Conservation (phyloP, 2,113 vertebrate species). For the Chiloscyllium plagiosum region DNA sequence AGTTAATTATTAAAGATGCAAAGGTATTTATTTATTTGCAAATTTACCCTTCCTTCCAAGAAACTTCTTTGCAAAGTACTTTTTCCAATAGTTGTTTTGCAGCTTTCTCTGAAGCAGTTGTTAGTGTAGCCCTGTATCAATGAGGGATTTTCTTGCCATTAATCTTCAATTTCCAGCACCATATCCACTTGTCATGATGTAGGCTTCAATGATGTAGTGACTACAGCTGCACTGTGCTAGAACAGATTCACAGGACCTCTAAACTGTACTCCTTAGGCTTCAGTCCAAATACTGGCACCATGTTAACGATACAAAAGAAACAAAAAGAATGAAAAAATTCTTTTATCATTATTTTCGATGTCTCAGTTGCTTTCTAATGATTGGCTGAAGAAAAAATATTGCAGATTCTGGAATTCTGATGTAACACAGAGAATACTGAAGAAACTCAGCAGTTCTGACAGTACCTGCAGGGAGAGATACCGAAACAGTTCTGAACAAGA, state of each 20-base stretch:
- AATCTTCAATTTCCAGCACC: not conserved
- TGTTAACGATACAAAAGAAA: not conserved
- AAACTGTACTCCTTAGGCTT: too few relatives aligned
- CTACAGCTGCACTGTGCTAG: not conserved
- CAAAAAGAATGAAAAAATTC: too few relatives aligned
- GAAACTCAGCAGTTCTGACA: too few relatives aligned
- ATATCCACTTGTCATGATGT: not conserved
- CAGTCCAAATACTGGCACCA: too few relatives aligned
- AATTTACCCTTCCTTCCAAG: not conserved
- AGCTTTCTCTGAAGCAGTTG: not conserved
- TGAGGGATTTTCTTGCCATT: not conserved
- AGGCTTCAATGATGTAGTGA: not conserved
- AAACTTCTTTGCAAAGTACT: not conserved
- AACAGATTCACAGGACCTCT: not conserved
- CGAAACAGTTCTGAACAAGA: too few relatives aligned
- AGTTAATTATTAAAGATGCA: not conserved
- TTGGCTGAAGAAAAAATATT: too few relatives aligned
- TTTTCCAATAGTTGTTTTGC: not conserved
- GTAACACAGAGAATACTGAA: too few relatives aligned
- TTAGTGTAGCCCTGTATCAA: not conserved
- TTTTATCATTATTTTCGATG: too few relatives aligned
- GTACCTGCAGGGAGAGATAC: too few relatives aligned
- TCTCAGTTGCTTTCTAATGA: too few relatives aligned
- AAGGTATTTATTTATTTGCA: not conserved
- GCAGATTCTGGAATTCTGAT: too few relatives aligned